These are phyloP conservation scores for Mormyrus iriodes DNA, from an alignment of 2,113 vertebrate species.

Conservation along the genomic window DNA sequence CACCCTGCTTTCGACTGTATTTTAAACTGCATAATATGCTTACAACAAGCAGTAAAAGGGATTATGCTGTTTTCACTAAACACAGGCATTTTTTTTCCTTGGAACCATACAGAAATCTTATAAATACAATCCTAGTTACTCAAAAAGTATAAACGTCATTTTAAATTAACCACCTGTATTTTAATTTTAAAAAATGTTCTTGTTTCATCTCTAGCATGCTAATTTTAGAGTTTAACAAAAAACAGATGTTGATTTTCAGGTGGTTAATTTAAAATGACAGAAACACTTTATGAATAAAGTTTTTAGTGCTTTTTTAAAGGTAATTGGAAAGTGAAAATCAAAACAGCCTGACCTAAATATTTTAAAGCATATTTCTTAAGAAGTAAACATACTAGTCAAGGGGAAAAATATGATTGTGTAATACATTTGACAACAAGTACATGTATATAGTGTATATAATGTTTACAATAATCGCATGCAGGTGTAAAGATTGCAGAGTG, in stretches of 20 bases:
- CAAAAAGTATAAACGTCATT: conserved; percentile 20
- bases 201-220: not conserved
- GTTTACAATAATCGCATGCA: not conserved
- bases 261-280: not conserved
- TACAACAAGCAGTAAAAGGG: conserved; percentile 44
- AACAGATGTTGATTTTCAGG: conserved; percentile 2
- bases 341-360: not conserved
- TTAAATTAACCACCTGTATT: conserved; percentile 31
- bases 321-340: not conserved
- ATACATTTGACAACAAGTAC: not conserved
- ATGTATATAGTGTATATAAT: not conserved
- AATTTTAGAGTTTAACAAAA: conserved; percentile 7
- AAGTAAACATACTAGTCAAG: not conserved
- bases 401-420: not conserved
- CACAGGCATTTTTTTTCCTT: conserved; percentile 27
- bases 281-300: not conserved
- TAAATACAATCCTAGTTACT: conserved; percentile 37
- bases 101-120: conserved; percentile 42
- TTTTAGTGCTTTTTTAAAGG: not conserved
- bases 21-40: conserved; percentile 36
- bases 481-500: not conserved
- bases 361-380: not conserved
- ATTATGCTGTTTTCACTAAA: conserved; percentile 49
- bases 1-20: conserved; percentile 31
- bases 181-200: not conserved